Evolutionary conservation across 2,888 invertebrate species (phyloP).

Genomic region (Priocnemis perturbator): DNA sequence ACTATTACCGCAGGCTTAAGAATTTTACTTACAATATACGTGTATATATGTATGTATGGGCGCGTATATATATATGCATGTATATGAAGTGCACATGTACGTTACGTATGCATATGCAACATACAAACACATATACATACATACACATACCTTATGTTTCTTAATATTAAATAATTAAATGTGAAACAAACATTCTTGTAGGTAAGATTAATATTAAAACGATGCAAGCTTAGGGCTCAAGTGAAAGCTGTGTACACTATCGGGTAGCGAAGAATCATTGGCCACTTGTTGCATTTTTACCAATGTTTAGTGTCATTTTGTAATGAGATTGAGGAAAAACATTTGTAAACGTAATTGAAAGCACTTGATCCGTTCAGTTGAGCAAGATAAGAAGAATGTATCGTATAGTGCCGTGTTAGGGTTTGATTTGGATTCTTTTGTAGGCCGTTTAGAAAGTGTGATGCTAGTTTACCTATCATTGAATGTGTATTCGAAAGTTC

Average conservation of each 20-base stretch:
- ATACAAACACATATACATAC: slow-evolving; percentile 17
- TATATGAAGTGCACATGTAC: background rate
- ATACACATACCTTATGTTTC: slow-evolving; percentile 49
- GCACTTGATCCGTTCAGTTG: background rate
- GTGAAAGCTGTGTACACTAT: slow-evolving; percentile 37
- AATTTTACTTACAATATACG: slow-evolving; percentile 50
- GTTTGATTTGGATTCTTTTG: background rate
- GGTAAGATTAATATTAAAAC: slow-evolving; percentile 48
- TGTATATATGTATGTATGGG: slow-evolving; percentile 10
- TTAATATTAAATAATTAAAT: slow-evolving; percentile 53
- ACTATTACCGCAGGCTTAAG: slow-evolving; percentile 61
- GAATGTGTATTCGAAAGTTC: slow-evolving; percentile 14
- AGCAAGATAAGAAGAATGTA: background rate
- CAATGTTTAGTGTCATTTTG: background rate
- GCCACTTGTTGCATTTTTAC: background rate
- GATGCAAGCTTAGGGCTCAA: slow-evolving; percentile 27
- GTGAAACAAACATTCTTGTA: slow-evolving; percentile 57
- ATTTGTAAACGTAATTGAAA: slow-evolving; percentile 8
- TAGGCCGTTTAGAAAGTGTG: background rate
- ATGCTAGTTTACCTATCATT: background rate
- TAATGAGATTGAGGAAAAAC: background rate
- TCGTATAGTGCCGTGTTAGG: background rate
- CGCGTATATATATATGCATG: slow-evolving; percentile 1
- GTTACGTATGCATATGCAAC: background rate
- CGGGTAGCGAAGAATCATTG: slow-evolving; percentile 39